Conservation (phyloP, 1,140 invertebrate species). For the Saccostrea glomerata region DNA sequence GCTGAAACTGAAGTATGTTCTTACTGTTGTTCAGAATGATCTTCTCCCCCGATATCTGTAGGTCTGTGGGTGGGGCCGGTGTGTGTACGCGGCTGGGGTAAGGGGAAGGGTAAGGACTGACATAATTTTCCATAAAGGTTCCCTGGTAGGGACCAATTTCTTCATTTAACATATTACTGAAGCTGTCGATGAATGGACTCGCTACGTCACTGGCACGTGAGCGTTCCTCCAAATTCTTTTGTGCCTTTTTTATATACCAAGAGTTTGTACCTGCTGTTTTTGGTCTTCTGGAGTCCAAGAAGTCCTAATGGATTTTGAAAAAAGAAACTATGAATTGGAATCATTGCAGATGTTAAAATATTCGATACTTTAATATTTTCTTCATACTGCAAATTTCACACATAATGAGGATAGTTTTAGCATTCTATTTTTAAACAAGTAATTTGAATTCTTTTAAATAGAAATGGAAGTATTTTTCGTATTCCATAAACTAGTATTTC, state of each 20-base stretch:
- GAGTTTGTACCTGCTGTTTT: slow-evolving; percentile 6
- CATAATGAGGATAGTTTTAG: too few species aligned
- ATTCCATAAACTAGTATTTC: too few species aligned
- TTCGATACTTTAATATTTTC: too few species aligned
- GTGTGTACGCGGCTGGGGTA: background rate
- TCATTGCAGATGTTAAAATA: too few species aligned
- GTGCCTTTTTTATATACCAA: slow-evolving; percentile 20
- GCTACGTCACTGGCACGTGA: background rate
- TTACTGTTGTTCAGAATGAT: slow-evolving; percentile 12
- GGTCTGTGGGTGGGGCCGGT: background rate
- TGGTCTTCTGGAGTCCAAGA: background rate
- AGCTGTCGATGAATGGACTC: slow-evolving; percentile 24
- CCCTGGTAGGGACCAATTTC: background rate
- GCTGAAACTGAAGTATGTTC: background rate
- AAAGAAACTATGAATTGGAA: too few species aligned
- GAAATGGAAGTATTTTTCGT: too few species aligned
- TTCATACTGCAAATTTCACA: too few species aligned
- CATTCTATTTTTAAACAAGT: too few species aligned
- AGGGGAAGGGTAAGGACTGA: background rate
- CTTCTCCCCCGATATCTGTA: background rate
- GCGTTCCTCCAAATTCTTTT: background rate
- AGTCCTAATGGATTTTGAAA: background rate
- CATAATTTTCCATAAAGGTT: background rate
- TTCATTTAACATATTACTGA: slow-evolving; percentile 7
- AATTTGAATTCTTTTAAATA: too few species aligned